These are phyloP conservation scores for Silurus aristotelis DNA, from an alignment of 2,797 vertebrate genomes.

Conservation along the genomic window DNA sequence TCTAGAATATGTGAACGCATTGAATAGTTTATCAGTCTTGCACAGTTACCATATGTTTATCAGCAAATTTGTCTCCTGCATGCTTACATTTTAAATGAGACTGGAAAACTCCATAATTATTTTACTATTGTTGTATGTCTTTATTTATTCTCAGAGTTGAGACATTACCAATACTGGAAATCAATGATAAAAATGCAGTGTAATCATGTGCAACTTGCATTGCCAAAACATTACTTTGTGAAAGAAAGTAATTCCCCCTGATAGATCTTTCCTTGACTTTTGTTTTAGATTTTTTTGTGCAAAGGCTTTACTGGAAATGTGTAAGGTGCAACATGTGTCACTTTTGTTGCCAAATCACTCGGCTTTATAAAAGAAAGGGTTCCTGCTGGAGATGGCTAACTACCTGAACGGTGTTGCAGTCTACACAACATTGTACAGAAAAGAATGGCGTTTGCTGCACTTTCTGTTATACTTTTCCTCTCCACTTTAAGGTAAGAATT, in stretches of 20 bases:
- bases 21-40: not conserved
- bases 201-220: not conserved
- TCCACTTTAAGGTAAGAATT: slow-evolving; percentile 20
- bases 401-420: not conserved
- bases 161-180: slow-evolving; percentile 6
- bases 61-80: too few species aligned
- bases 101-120: not conserved
- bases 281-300: too few species aligned
- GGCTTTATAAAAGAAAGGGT: not conserved
- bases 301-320: too few species aligned
- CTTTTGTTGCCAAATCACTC: not conserved
- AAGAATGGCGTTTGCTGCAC: not conserved
- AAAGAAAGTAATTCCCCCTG: too few species aligned
- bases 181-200: not conserved
- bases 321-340: not conserved
- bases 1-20: slow-evolving; percentile 1
- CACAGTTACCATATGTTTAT: not conserved
- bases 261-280: too few species aligned
- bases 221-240: too few species aligned
- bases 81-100: too few species aligned
- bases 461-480: not conserved
- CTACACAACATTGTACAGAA: not conserved
- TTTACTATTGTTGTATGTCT: not conserved
- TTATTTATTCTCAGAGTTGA: not conserved
- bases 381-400: not conserved